Conservation (phyloP, 2,888 invertebrate species). For the Byasa hedistus region DNA sequence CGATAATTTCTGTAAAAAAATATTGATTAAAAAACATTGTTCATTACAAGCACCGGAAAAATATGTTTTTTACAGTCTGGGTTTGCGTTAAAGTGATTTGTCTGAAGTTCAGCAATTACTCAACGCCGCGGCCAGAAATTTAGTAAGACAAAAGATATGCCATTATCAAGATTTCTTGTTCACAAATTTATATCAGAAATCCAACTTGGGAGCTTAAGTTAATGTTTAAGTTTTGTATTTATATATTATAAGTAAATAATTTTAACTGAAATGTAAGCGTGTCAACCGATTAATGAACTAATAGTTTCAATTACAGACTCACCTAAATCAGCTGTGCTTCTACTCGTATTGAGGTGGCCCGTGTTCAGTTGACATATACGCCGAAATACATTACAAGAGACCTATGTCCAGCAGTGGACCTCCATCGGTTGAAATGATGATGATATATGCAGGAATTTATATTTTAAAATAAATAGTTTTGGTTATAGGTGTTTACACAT, state of each 20-base stretch:
- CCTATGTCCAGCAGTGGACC: too few relatives aligned
- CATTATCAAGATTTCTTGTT: slow-evolving; percentile 10
- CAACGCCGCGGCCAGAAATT: slow-evolving; percentile 14
- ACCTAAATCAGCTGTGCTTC: too few relatives aligned
- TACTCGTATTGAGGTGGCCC: too few relatives aligned
- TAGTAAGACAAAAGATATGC: slow-evolving; percentile 21
- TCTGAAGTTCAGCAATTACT: slow-evolving; percentile 13
- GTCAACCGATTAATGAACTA: too few relatives aligned
- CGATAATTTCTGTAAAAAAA: neutral
- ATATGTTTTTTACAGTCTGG: neutral
- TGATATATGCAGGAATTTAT: too few relatives aligned
- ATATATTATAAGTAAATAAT: neutral
- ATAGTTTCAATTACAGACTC: too few relatives aligned
- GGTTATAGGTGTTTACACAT: too few relatives aligned
- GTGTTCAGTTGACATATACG: too few relatives aligned
- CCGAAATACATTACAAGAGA: too few relatives aligned
- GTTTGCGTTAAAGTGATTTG: slow-evolving; percentile 12
- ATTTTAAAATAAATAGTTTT: too few relatives aligned
- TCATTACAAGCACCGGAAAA: neutral
- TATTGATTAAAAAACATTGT: neutral
- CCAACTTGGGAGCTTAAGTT: neutral
- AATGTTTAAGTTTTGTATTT: neutral
- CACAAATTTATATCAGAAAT: slow-evolving; percentile 3
- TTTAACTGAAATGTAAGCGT: neutral
- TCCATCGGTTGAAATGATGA: too few relatives aligned